Percentiles rank a stretch among this genome's conserved stretches.
phyloP scores from a whole-genome alignment of 2,113 vertebrate species.

The Tyto alba region DNA sequence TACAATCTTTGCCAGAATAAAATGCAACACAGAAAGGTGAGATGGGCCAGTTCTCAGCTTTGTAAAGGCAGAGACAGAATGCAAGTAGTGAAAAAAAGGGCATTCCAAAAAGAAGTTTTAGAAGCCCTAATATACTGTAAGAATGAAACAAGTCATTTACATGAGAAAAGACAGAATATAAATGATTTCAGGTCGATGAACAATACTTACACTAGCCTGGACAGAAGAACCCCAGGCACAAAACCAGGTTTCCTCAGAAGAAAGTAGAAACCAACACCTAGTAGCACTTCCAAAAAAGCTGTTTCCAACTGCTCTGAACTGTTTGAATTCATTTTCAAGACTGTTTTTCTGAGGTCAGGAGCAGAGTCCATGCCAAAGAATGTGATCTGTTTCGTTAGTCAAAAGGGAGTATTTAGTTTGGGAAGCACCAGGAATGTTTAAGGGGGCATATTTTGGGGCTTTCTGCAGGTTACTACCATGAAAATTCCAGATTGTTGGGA shows the following conservation, averaged over 20 bases:
- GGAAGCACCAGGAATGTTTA: neutral
- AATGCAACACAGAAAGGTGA: neutral
- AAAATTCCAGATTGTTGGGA: neutral
- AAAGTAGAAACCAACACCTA: neutral
- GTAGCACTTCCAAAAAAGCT: neutral
- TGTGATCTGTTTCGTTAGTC: neutral
- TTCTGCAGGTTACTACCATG: neutral
- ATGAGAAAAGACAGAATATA: neutral
- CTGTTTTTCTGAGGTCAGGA: neutral
- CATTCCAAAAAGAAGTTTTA: no score
- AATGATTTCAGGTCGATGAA: neutral
- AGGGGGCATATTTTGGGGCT: neutral
- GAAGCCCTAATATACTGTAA: neutral
- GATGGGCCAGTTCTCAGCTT: neutral
- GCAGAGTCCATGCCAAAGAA: slow-evolving; percentile 1
- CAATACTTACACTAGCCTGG: neutral
- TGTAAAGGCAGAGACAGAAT: neutral
- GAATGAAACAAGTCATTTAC: neutral
- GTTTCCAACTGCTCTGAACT: neutral
- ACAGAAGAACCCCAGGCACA: neutral
- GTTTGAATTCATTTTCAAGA: neutral
- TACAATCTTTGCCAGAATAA: neutral
- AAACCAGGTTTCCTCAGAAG: neutral
- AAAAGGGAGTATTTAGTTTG: neutral
- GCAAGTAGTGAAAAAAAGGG: neutral